A percentile compares a stretch with the other conserved stretches of the same genome.
phyloP scores from a whole-genome alignment of 2,797 vertebrate species.

The Spinus olivaceus region DNA sequence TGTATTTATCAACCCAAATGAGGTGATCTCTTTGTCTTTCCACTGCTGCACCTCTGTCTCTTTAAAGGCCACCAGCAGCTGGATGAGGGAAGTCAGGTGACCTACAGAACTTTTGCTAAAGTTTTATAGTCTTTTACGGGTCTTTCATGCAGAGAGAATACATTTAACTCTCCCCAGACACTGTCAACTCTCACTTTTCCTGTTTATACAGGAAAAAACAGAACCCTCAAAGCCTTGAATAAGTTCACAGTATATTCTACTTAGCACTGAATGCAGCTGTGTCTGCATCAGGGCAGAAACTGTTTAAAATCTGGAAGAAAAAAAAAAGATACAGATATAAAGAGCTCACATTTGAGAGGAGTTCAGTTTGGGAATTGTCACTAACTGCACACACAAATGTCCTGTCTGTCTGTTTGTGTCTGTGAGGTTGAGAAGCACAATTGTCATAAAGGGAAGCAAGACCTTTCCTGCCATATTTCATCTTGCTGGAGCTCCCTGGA shows the following conservation, averaged over 20 bases:
- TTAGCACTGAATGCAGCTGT: background rate
- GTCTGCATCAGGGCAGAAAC: background rate
- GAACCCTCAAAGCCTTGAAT: background rate
- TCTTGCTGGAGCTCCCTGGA: background rate
- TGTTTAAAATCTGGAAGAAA: background rate
- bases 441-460: background rate
- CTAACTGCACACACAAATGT: background rate
- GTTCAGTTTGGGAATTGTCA: background rate
- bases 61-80: background rate
- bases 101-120: background rate
- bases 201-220: background rate
- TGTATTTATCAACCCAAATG: background rate
- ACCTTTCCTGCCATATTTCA: background rate
- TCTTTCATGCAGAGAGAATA: background rate
- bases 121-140: background rate
- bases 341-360: background rate
- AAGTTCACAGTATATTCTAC: background rate
- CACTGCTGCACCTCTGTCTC: background rate
- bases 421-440: background rate
- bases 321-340: background rate
- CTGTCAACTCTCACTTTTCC: background rate
- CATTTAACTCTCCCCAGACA: background rate
- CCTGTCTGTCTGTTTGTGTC: background rate
- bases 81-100: background rate
- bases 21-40: background rate